Conservation (phyloP, 2,113 vertebrate species). For the Gavia stellata region DNA sequence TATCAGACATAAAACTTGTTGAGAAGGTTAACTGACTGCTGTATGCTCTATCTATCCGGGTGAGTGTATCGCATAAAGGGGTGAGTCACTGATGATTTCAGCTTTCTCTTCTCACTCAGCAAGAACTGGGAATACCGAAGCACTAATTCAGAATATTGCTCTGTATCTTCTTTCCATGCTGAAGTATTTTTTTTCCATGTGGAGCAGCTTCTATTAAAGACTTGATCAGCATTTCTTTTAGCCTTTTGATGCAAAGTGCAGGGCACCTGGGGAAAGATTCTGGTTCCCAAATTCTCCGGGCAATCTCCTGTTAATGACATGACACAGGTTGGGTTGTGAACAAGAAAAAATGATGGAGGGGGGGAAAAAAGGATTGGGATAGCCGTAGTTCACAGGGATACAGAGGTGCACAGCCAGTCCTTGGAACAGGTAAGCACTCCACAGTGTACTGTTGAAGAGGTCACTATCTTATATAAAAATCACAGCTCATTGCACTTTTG, state of each 20-base stretch:
- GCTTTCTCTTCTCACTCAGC: neutral
- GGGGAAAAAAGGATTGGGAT: neutral
- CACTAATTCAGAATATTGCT: neutral
- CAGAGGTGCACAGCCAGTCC: accelerated
- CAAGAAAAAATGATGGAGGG: accelerated
- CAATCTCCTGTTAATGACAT: neutral
- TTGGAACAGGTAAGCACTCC: neutral
- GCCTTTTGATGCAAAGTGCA: neutral
- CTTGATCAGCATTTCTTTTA: neutral
- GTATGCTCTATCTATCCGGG: neutral
- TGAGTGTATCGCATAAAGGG: neutral
- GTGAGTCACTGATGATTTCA: neutral
- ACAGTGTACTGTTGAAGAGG: neutral
- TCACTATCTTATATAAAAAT: neutral
- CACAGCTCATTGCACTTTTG: neutral
- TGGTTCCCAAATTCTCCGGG: neutral
- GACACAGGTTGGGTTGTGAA: neutral
- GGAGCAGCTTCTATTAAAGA: neutral
- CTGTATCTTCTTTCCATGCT: neutral
- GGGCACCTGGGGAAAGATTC: neutral
- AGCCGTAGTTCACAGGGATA: neutral
- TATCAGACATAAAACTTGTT: neutral
- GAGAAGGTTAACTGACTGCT: neutral
- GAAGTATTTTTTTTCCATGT: neutral
- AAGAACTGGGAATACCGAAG: neutral